Evolutionary conservation across 2,888 invertebrate genomes (phyloP), one percentile per base, ranked within the genome.

Genomic region (Dicranocentrus wangi): DNA sequence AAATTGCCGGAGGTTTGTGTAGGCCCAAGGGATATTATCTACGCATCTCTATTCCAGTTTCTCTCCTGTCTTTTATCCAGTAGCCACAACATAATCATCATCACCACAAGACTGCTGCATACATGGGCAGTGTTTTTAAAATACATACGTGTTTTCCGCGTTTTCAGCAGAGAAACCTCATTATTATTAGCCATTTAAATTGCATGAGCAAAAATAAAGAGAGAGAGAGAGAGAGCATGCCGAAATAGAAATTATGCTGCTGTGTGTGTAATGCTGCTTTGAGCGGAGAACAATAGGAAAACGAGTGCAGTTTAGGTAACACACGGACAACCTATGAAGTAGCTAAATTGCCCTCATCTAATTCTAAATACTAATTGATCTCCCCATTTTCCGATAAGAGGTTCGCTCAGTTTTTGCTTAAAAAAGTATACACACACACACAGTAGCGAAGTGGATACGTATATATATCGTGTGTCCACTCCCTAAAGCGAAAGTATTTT

Each of bases 321-420:
- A 39, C 42, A 39, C 42, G 32, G 10, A 47, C 7, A 47, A 21
- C 17, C 5, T 43, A 39, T 13, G 61, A 63, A 63, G 42, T 39
- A 65, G 32, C 79, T 43, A 82, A 82, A 82, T 79, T 82, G 72
- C 79, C 76, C 70, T 76, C 79, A 75, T 82, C 79, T 82, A 71
- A 71, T 63, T 79, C 70, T 75, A 81, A 77, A 66, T 72, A 83
- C 83, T 83, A 83, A 83, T 83, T 83, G 83, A 83, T 83, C 83
- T 81, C 83, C 81, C 55, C 47, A 72, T 55, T 61, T 65, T 65
- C 65, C 58, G 43, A 47, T 47, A 53, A 21, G 53, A 53, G 17
- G 3, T 55, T 25, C 13, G 13, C 7, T 8, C 13, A 8, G 39
- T 47, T 15, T 10, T 47, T 47, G 47, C 15, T n/a, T n/a, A n/a